Base-by-base conservation (phyloP, 2,113 vertebrate genomes). In the Sciurus niger region DNA sequence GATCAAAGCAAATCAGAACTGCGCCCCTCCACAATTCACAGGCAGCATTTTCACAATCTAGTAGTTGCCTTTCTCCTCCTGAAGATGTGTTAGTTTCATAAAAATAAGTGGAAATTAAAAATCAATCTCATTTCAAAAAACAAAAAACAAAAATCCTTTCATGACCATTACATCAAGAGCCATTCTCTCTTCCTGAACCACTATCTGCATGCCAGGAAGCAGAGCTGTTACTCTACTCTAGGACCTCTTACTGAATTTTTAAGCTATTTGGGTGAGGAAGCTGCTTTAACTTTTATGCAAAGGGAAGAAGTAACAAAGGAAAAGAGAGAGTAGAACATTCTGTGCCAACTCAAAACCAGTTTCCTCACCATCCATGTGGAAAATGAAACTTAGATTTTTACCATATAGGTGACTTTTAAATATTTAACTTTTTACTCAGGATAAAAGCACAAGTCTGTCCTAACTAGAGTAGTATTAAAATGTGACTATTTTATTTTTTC, bases 381-480 rank as follows among this genome's bases (percentile, higher is more conserved):
- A 93, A 95, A 93, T 67, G 92, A 91, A 97, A 96, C 96, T 93
- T 92, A 94, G 84, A 70, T 94, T 84, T 98, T 96, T 96, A 96
- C 76, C 95, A 30, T 90, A 37, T 85, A 72, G 72, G 84, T 95
- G 89, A 85, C 84, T 92, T 92, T 97, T 97, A 88, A 70, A 84
- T 94, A 95, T 40, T 68, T 77, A 89, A 94, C 77, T 86, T 95
- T 97, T 98, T 91, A 97, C 97, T 98, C 96, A 96, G 97, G 97
- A 98, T 98, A 98, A 98, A 98, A 98, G 98, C 98, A 98, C 96
- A 96, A 97, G 65, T 98, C 95, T 98, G 85, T 92, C 97, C 97
- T 98, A 98, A 97, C 98, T 98, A 98, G 96, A 98, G 94, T 94
- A 98, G 95, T 97, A 98, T 97, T 98, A 98, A 98, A 98, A 98